Percentiles rank a stretch among this genome's conserved stretches.
Evolutionary conservation across 2,888 invertebrate genomes (phyloP).

Genomic region (Harmothoe impar): DNA sequence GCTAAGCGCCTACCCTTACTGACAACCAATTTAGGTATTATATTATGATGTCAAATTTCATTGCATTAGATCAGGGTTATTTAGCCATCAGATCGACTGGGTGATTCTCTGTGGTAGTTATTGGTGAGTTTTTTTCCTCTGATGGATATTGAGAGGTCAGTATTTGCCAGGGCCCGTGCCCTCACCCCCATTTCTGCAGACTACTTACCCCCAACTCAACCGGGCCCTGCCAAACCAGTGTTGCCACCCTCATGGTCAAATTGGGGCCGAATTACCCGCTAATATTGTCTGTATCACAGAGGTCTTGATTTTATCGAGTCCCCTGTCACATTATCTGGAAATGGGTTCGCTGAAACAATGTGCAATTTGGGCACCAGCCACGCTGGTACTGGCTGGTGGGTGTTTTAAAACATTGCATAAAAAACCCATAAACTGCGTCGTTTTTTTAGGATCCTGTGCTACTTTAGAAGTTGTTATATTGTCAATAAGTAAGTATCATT

Average conservation of each 20-base stretch:
- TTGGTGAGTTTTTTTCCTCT: neutral
- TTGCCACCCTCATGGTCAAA: constrained; percentile 43
- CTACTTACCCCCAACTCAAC: constrained; percentile 41
- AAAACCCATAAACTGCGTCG: neutral
- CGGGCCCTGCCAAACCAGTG: constrained; percentile 51
- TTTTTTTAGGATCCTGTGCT: neutral
- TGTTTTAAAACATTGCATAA: constrained; percentile 37
- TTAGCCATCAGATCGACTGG: constrained; percentile 28
- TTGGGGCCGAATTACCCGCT: constrained; percentile 43
- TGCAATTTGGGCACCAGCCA: constrained; percentile 20
- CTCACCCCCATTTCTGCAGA: neutral
- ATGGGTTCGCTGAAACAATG: constrained; percentile 56
- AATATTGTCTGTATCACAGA: constrained; percentile 56
- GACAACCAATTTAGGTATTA: constrained; percentile 48
- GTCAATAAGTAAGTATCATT: neutral
- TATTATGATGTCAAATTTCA: constrained; percentile 57
- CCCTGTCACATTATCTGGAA: constrained; percentile 55
- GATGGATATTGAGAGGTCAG: constrained; percentile 1
- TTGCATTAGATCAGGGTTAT: constrained; percentile 54
- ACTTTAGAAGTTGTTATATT: neutral
- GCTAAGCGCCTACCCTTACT: neutral
- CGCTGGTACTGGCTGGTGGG: neutral
- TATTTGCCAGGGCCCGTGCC: constrained; percentile 1
- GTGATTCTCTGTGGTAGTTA: neutral
- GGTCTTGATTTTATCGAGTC: constrained; percentile 62